Base-by-base conservation (phyloP, 2,888 invertebrate genomes). In the Philaethria dido region DNA sequence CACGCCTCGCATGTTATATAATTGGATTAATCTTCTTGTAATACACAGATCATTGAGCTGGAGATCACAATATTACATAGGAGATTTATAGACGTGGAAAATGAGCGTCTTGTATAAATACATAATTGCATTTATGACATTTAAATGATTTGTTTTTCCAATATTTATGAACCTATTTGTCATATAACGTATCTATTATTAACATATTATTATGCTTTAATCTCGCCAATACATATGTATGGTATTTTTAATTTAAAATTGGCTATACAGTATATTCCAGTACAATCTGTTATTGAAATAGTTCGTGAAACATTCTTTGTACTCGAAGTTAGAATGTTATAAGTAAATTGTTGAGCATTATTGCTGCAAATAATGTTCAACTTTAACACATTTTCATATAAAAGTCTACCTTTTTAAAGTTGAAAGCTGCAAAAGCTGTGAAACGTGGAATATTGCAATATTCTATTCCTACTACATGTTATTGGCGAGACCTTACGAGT, bases 371-470 rank as follows among this genome's bases (percentile, higher is more conserved):
- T 57, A 42, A 16, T 22, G 42, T 57, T 42, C 11, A 57, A 42
- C 42, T 42, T 42, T 42, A 22, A 16, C 42, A 57, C 42, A 6
- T 22, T 42, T 42, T n/a, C n/a, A 42, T 16, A 42, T 25, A 57
- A n/a, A 4, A 22, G 22, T 42, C 22, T 57, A 25, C 42, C n/a
- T 42, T 25, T 57, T 57, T 42, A 57, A 57, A 57, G 57, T 8
- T 57, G 22, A 42, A 57, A 11, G 57, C 42, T 57, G 57, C 16
- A 42, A 42, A 25, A 42, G 16, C 22, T 57, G 57, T 57, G 22
- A n/a, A n/a, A 25, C 3, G 57, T 11, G 42, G 11, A 57, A 57
- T 42, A 57, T 57, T 57, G 57, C 57, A 57, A 57, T 57, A 57
- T 57, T 57, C 55, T 3, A 22, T 57, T 42, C n/a, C 11, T 57